Conservation (phyloP, 2,113 vertebrate species). For the Bambusicola thoracicus region DNA sequence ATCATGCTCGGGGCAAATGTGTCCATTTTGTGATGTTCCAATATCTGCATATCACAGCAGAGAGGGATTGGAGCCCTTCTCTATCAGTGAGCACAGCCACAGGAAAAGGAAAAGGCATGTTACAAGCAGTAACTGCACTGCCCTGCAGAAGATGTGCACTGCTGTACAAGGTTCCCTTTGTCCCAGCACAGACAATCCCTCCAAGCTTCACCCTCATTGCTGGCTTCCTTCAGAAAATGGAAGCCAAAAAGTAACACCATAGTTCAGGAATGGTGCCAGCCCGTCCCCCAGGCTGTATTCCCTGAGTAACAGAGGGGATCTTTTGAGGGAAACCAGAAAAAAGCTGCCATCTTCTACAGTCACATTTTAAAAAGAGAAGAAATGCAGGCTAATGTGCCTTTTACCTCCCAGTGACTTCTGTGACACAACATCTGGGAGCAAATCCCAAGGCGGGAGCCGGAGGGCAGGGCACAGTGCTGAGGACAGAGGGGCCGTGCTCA, state of each 20-base stretch:
- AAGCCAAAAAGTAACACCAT: background rate
- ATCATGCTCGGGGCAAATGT: background rate
- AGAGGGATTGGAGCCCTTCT: background rate
- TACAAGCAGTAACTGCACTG: background rate
- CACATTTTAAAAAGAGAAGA: background rate
- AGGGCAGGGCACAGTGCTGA: background rate
- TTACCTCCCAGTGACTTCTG: background rate
- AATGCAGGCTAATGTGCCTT: background rate
- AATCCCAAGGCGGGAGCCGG: background rate
- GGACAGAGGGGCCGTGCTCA: background rate
- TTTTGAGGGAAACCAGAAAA: background rate
- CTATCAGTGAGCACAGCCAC: background rate
- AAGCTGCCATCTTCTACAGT: background rate
- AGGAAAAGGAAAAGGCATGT: background rate
- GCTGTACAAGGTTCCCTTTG: background rate
- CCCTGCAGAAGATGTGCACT: background rate
- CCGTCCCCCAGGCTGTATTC: accelerated
- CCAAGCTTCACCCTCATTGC: background rate
- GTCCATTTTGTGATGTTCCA: background rate
- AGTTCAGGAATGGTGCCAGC: too few species aligned
- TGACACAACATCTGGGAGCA: background rate
- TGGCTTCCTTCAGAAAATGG: background rate
- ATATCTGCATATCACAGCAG: background rate
- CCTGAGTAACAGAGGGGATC: background rate
- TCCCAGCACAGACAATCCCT: background rate